Evolutionary conservation across 1,140 invertebrate genomes (phyloP), one percentile per base, ranked within the genome.

Genomic region (Drosophila miranda): DNA sequence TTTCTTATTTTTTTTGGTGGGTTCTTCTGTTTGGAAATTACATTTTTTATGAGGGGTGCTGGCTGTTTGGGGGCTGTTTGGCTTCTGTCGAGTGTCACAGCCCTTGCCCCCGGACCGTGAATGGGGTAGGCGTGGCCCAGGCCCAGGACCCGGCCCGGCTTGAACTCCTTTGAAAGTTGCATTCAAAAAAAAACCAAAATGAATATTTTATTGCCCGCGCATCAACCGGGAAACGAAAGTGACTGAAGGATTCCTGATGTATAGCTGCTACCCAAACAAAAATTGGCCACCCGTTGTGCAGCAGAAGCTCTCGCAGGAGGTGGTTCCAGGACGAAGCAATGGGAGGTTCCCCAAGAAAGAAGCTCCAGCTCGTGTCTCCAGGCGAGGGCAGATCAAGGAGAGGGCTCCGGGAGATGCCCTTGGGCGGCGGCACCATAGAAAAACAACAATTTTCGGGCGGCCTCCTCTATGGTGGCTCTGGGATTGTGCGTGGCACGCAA

Each of bases 11-110:
- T 68, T 43, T 46, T 56, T 42, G 4, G 23, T 42, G 4, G 23
- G 23, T 51, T 72, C 30, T 26, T 21, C 57, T 63, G 68, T 73
- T 68, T 70, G 77, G 57, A 87, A 86, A 86, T 86, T 86, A 86
- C 72, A 86, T 86, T 81, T 84, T 86, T 86, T 75, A 86, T 86
- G 77, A 86, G 79, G 81, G 81, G 81, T 86, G 73, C 76, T 56
- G 57, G 68, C 50, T 66, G 57, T 43, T 59, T 63, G 55, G 61
- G 26, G 48, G 19, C 19, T 19, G 19, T 19, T 19, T 19, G 42
- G 38, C 51, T 44, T 38, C 8, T 38, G 34, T 38, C 63, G 53
- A 76, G 77, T 80, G 71, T 79, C 77, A 79, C 71, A 67, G 64
- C 66, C 51, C 50, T 26, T 41, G 42, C 44, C 44, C 51, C n/a